Base-by-base conservation (phyloP, 2,797 vertebrate genomes). In the Philypnodon macrostomus region DNA sequence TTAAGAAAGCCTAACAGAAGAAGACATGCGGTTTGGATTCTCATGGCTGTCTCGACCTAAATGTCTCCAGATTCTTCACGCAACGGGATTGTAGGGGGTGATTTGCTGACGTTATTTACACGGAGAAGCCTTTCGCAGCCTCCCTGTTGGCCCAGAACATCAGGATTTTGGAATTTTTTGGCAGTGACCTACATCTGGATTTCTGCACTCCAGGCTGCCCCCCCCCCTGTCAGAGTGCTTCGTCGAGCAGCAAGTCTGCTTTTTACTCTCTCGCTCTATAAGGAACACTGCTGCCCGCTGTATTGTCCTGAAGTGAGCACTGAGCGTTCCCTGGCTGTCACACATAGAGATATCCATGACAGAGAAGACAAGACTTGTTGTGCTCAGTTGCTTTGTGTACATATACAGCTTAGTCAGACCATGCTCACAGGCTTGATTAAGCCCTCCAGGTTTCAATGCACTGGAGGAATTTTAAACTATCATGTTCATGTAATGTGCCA, bases 121-220 rank as follows among this genome's bases (percentile, higher is more conserved):
- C 34, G 68, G 75, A 58, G 80, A 74, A 77, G 75, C 77, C n/a
- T 72, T 86, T 86, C 73, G 81, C 59, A 77, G 81, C 75, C 87
- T 87, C 80, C 79, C 84, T 60, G 67, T 84, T 79, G 84, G 84
- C 80, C 80, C 77, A 75, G 79, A 81, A 85, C 81, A 86, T 86
- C 81, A 79, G 83, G 84, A 85, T 83, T 86, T 80, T 61, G 81
- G 86, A 87, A 87, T 89, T 87, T 80, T 79, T 84, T 85, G 83
- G 83, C 83, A 79, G 79, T 86, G 86, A 90, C 86, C 88, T 86
- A 88, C 89, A 90, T 90, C 88, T 90, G 88, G 89, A 87, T 88
- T 88, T 88, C 72, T 87, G 83, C 71, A 73, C 66, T 78, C 58
- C 65, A 63, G 70, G 50, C 52, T 62, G 67, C 79, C 74, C 82